A percentile compares a stretch with the other conserved stretches of the same genome.
Conservation (phyloP, 1,140 invertebrate species). For the Venustaconcha ellipsiformis region DNA sequence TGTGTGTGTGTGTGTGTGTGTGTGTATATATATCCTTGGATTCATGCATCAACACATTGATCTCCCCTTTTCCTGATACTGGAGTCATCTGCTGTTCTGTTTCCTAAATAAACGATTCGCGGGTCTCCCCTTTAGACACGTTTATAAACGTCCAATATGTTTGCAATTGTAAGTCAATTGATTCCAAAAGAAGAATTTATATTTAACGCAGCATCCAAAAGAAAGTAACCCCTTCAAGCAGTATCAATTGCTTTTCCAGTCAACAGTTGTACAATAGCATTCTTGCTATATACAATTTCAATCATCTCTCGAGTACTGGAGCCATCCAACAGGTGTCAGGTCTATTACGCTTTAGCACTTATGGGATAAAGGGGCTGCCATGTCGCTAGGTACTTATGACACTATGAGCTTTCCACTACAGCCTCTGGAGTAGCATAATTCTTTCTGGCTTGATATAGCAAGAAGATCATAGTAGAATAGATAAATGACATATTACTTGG, state of each 20-base stretch:
- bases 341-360: conserved; percentile 27
- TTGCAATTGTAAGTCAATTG: background rate
- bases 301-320: too few relatives aligned
- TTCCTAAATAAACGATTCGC: background rate
- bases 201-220: conserved; percentile 58
- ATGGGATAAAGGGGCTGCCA: conserved; percentile 18
- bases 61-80: background rate
- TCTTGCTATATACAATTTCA: too few relatives aligned
- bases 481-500: conserved; percentile 51
- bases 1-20: too few relatives aligned
- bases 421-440: conserved; percentile 26
- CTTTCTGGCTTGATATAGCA: conserved; percentile 30
- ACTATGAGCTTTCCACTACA: conserved; percentile 41
- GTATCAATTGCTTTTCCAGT: conserved; percentile 51
- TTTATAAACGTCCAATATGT: too few relatives aligned
- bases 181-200: background rate
- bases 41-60: background rate
- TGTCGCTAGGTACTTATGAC: conserved; percentile 23
- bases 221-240: conserved; percentile 48
- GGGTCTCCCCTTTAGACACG: too few relatives aligned
- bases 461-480: conserved; percentile 49
- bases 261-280: conserved; percentile 61
- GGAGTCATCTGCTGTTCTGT: background rate
- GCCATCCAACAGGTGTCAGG: conserved; percentile 24
- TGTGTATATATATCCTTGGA: too few relatives aligned